Percentiles rank a stretch among this genome's conserved stretches.
Conservation (phyloP, 2,113 vertebrate genomes). For the Pelusios castaneus region DNA sequence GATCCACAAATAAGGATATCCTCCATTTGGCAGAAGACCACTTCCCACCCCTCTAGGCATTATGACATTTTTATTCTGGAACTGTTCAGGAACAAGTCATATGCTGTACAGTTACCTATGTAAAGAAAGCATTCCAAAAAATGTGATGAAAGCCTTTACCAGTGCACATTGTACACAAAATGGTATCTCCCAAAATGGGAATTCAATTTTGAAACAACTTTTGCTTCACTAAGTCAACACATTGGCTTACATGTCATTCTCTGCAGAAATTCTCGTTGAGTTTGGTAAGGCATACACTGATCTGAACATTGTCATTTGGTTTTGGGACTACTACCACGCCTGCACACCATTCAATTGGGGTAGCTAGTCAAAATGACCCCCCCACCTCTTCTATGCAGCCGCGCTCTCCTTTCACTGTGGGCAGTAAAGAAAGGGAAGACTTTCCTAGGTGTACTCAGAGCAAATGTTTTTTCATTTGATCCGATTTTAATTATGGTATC, state of each 20-base stretch:
- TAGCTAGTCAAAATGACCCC: neutral
- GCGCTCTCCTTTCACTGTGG: neutral
- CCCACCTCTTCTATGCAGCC: neutral
- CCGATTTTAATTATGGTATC: no score
- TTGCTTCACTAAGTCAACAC: neutral
- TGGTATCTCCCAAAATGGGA: neutral
- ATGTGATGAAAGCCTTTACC: neutral
- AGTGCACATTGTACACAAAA: neutral
- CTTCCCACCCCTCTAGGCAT: neutral
- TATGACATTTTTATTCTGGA: neutral
- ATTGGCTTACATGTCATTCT: neutral
- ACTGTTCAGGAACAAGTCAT: neutral
- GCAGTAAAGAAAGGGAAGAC: neutral
- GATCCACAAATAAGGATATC: neutral
- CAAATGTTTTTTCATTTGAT: neutral
- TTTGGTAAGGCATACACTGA: neutral
- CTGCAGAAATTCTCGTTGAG: neutral
- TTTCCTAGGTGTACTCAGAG: neutral
- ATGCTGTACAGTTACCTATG: neutral
- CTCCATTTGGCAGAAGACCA: neutral
- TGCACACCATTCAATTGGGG: neutral
- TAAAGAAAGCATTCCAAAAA: neutral
- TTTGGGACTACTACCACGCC: neutral
- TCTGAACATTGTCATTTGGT: neutral
- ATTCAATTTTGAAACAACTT: neutral